Percentiles rank a stretch among this genome's conserved stretches.
These are phyloP conservation scores for Rhynchophorus ferrugineus DNA, from an alignment of 1,140 invertebrate species.

Conservation along the genomic window DNA sequence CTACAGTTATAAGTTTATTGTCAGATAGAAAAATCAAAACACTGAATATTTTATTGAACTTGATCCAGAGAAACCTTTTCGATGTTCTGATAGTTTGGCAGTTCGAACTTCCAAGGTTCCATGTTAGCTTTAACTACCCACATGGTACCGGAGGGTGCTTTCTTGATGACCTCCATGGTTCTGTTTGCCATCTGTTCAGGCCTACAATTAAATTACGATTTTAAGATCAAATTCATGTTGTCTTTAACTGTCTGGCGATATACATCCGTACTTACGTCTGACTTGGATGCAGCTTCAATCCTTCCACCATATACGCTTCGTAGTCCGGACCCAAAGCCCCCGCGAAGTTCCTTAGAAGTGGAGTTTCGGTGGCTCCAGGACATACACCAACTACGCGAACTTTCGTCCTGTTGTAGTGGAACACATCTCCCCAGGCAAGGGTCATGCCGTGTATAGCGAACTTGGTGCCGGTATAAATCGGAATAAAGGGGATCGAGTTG, in stretches of 20 bases:
- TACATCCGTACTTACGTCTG: slow-evolving; percentile 16
- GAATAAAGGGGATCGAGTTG: slow-evolving; percentile 13
- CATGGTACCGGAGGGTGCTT: slow-evolving; percentile 18
- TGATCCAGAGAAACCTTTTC: no score
- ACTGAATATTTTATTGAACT: no score
- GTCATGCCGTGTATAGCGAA: slow-evolving; percentile 28
- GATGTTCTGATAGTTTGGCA: no score
- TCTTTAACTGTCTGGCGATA: no score
- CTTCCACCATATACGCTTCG: slow-evolving; percentile 10
- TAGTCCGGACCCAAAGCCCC: slow-evolving; percentile 19
- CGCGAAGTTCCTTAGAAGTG: slow-evolving; percentile 18
- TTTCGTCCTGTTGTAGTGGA: slow-evolving; percentile 29
- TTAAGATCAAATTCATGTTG: background rate
- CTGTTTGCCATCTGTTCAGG: slow-evolving; percentile 18
- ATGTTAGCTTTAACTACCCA: slow-evolving; percentile 28
- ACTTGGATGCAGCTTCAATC: background rate
- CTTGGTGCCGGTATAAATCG: slow-evolving; percentile 31
- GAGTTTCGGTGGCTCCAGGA: slow-evolving; percentile 35
- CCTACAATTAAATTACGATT: slow-evolving; percentile 10
- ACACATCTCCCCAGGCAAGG: slow-evolving; percentile 20
- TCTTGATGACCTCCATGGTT: slow-evolving; percentile 21
- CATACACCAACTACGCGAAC: slow-evolving; percentile 35
- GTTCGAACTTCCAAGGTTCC: no score
- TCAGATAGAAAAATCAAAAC: no score
- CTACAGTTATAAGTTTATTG: no score